Evolutionary conservation across 2,113 vertebrate genomes (phyloP).

Genomic region (Indicator maculatus): DNA sequence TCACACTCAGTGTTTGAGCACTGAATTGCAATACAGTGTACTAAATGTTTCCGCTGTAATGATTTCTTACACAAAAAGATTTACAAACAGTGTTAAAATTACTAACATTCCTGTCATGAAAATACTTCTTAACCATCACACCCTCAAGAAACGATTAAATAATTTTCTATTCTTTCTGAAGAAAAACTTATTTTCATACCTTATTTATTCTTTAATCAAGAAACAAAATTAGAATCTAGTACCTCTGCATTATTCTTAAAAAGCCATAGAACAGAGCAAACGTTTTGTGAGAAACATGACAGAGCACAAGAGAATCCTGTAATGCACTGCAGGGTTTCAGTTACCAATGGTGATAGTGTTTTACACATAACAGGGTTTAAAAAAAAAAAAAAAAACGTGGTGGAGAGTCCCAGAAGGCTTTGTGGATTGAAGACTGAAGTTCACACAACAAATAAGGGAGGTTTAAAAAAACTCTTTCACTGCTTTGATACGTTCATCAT

Average conservation of each 20-base stretch:
- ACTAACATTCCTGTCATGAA: background rate
- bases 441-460: background rate
- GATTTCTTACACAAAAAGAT: background rate
- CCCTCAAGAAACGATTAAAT: background rate
- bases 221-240: background rate
- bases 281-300: background rate
- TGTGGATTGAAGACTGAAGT: background rate
- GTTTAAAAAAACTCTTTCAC: background rate
- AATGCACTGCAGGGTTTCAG: background rate
- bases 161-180: background rate
- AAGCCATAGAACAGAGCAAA: background rate
- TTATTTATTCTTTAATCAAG: background rate
- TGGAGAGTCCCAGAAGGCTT: background rate
- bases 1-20: background rate
- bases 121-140: background rate
- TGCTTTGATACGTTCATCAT: background rate
- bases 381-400: no score
- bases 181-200: background rate
- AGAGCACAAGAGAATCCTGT: background rate
- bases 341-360: background rate
- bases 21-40: background rate
- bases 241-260: background rate
- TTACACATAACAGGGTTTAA: background rate
- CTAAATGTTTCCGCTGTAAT: background rate
- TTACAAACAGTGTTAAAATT: background rate